Base-by-base conservation (phyloP, 2,888 invertebrate species). In the Cryptophagus acutangulus region DNA sequence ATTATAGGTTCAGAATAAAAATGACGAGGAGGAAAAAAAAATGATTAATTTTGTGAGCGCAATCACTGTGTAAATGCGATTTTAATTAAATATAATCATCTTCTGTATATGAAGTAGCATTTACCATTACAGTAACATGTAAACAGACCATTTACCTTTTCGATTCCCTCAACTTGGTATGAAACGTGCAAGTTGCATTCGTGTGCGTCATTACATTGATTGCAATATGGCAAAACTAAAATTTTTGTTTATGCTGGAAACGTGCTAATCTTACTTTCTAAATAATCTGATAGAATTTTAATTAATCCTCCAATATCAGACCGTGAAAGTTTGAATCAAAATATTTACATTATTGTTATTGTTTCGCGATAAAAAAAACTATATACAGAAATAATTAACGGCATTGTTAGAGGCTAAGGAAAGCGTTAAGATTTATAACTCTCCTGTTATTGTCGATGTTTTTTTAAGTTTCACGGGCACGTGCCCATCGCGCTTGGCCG, bases 401-500 rank as follows among this genome's bases (percentile, higher is more conserved):
- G 30, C 17, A 43, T 43, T 43, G 42, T 43, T 43, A 30, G 12
- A 18, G 30, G 36, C 38, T 31, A 40, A 44, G 25, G 44, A 44
- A 44, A 45, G 41, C 41, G 40, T 38, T 38, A 33, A 38, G 13
- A 36, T 41, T 18, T 41, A 28, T 15, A 25, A 10, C 26, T 36
- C 29, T 9, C 10, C 3, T 36, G 17, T 25, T 36, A 12, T 26
- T 36, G 20, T 28, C 6, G 37, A 15, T 17, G 25, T 37, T 40
- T 20, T n/a, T 38, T 33, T 34, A 31, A 40, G 48, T 49, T 54
- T 57, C 51, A 55, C 49, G 57, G 60, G 61, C 61, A 61, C 62
- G 62, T 61, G 62, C 58, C 57, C 50, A 55, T 55, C 55, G 52
- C 54, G 52, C 57, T 55, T 48, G 57, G 57, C 57, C 62, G 59